Base-by-base conservation (phyloP, 2,888 invertebrate species). In the Brachyptera putata region DNA sequence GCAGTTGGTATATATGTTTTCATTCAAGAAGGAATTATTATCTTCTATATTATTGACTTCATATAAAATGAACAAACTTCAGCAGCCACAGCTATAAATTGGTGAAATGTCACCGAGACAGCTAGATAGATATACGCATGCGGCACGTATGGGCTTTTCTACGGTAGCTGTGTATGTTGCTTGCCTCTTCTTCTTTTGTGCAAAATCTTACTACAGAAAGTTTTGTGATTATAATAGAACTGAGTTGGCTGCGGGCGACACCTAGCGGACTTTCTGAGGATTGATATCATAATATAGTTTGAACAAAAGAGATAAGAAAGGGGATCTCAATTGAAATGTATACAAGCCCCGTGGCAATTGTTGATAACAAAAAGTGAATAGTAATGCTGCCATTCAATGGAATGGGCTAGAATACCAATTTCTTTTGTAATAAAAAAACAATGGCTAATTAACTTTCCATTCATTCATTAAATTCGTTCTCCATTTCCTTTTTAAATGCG, bases 301-400 rank as follows among this genome's bases (percentile, higher is more conserved):
- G 34, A 53, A 53, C 53, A 53, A 53, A 53, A 53, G 53, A 53
- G 53, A 53, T 53, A 53, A 53, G 53, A 53, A 34, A n/a, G 49
- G 16, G 3, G 49, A 16, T 34, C 36, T 30, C 53, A 34, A 25
- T 53, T 53, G 21, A 53, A 36, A 36, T 36, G 30, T 5, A 50
- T 26, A 50, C 50, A 50, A 50, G 46, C 46, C 30, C 26, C 50
- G 2, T 14, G 30, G 50, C 21, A 50, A 50, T 50, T 50, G 50
- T 30, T 50, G 50, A 50, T 50, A 50, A 34, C 22, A n/a, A 46
- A 22, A 24, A 22, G 24, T 46, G 46, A 46, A 46, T 46, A 46
- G 46, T 22, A 21, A 41, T 41, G 41, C 16, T 41, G 26, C 49
- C 16, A 50, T 50, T 50, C 49, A 26, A 41, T 50, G 49, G 26